Evolutionary conservation across 2,113 vertebrate species (phyloP).

Genomic region (Aphyosemion australe): DNA sequence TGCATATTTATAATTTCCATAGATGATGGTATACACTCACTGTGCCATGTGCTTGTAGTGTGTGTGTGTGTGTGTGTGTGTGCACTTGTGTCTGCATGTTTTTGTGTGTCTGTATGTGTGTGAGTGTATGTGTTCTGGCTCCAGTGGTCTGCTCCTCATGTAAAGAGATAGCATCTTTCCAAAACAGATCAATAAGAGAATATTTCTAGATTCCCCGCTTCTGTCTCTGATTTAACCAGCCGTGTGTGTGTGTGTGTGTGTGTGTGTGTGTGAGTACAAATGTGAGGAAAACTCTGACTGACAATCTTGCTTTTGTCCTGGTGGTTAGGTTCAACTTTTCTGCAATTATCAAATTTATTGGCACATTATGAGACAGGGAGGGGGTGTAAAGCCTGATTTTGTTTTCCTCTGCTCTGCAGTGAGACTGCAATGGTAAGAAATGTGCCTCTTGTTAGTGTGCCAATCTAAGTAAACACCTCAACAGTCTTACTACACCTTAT

Average conservation of each 20-base stretch:
- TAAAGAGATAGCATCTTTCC: conserved; percentile 75
- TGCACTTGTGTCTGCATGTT: background rate
- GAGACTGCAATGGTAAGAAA: background rate
- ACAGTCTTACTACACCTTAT: conserved; percentile 17
- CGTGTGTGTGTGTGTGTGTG: conserved; percentile 1
- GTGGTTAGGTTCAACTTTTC: conserved; percentile 30
- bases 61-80: too few relatives aligned
- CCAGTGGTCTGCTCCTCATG: conserved; percentile 69
- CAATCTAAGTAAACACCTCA: background rate
- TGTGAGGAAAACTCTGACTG: conserved; percentile 54
- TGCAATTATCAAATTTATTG: conserved; percentile 47
- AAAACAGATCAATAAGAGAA: conserved; percentile 76
- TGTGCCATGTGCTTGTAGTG: conserved; percentile 38
- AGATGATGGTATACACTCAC: conserved; percentile 37
- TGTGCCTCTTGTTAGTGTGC: conserved; percentile 9
- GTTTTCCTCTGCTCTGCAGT: background rate
- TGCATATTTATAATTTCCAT: conserved; percentile 43
- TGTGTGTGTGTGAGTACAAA: conserved; percentile 1
- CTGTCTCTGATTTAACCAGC: conserved; percentile 50
- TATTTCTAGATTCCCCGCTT: conserved; percentile 62
- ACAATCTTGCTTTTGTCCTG: conserved; percentile 38
- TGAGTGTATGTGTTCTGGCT: conserved; percentile 57
- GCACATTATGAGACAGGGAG: conserved; percentile 43
- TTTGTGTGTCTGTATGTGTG: conserved; percentile 38
- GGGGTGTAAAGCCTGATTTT: background rate